phyloP scores from a whole-genome alignment of 2,113 vertebrate genomes.

The Chionodraco myersi region DNA sequence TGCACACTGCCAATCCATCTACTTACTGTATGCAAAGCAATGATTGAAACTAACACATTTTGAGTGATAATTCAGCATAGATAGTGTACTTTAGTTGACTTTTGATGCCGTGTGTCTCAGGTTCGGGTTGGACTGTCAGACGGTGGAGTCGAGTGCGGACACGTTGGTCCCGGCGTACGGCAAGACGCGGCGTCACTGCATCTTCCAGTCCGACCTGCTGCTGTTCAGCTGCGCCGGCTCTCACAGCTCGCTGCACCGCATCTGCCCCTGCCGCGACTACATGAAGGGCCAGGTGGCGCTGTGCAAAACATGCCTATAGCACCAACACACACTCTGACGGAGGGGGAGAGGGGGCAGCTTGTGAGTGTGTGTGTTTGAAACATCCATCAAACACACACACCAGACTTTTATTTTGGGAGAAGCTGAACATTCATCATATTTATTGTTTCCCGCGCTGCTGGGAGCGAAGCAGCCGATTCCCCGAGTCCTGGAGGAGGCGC shows the following conservation, averaged over 20 bases:
- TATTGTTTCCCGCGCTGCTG: slow-evolving; percentile 53
- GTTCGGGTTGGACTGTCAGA: slow-evolving; percentile 90
- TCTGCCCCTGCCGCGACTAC: slow-evolving; percentile 99
- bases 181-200: slow-evolving; percentile 88
- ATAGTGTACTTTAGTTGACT: too few species aligned
- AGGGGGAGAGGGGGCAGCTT: slow-evolving; percentile 7
- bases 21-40: too few species aligned
- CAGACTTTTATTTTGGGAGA: slow-evolving; percentile 30
- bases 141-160: slow-evolving; percentile 90
- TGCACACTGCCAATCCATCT: too few species aligned
- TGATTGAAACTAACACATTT: too few species aligned
- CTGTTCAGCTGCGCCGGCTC: slow-evolving; percentile 97
- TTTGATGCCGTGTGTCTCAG: slow-evolving; percentile 68
- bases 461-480: slow-evolving; percentile 27
- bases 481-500: slow-evolving; percentile 16
- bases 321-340: slow-evolving; percentile 16
- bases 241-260: slow-evolving; percentile 86
- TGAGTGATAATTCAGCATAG: too few species aligned
- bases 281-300: slow-evolving; percentile 99
- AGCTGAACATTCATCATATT: slow-evolving; percentile 51
- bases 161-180: slow-evolving; percentile 93
- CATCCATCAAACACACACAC: slow-evolving; percentile 39
- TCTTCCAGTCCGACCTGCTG: slow-evolving; percentile 95
- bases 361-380: slow-evolving; percentile 3
- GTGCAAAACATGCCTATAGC: slow-evolving; percentile 96